Base-by-base conservation (phyloP, 2,797 vertebrate genomes). In the Gymnothorax javanicus region DNA sequence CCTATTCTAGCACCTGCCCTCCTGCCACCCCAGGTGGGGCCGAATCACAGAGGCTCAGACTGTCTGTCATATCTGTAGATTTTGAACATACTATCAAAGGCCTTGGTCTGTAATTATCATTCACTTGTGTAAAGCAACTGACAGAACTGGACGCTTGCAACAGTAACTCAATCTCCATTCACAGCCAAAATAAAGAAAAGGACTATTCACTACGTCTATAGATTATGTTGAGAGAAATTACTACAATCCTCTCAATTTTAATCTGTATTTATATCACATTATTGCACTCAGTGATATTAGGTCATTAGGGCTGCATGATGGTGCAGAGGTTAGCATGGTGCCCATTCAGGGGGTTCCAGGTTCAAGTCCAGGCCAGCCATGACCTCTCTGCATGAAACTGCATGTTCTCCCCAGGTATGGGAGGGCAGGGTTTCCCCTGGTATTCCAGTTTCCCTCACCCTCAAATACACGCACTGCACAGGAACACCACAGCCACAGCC, bases 1-100 rank as follows among this genome's bases (percentile, higher is more conserved):
- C 67, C 59, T 69, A 85, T 54, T 86, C 62, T 71, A 15, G 85
- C 83, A 87, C 87, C 87, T 87, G 87, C 59, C 15, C 75, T 85
- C 83, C 25, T 64, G 84, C 83, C 56, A 57, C 58, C 81, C 87
- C 17, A 43, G 73, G 23, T n/a, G 69, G 50, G 57, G 50, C 69
- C 50, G 25, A 58, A 62, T 58, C 62, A 71, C 17, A 25, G 67
- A n/a, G 56, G 64, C 64, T 23, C n/a, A 23, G 25, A 33, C 82
- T 59, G 5, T 12, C 11, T 52, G 0, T 23, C 82, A n/a, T 52
- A 2, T n/a, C 82, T 60, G 56, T 25, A 59, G n/a, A 58, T 83
- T 59, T 2, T 83, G 8, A 11, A 58, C 82, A 83, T 60, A 25
- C 82, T 83, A 27, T 33, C 56, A 58, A 58, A 83, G 12, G 57